Evolutionary conservation across 2,888 invertebrate genomes (phyloP).

Genomic region (Gastracanthus pulcherrimus): DNA sequence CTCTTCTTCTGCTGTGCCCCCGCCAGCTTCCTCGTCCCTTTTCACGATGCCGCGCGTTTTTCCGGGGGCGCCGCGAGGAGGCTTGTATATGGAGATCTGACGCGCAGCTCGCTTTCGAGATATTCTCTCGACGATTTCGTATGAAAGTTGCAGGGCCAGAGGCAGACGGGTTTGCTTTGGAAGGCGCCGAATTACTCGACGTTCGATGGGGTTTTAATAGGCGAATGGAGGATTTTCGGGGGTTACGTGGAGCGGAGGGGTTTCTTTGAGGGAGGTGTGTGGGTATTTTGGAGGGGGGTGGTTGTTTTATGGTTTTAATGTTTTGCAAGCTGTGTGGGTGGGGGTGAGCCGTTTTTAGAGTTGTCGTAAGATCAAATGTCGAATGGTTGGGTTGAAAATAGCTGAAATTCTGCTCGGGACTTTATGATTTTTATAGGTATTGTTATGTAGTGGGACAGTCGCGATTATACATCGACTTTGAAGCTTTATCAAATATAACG

Average conservation of each 20-base stretch:
- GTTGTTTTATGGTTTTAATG: background rate
- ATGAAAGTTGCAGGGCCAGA: background rate
- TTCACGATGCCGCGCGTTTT: background rate
- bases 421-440: too few relatives aligned
- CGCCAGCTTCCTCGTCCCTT: constrained; percentile 31
- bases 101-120: background rate
- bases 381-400: too few relatives aligned
- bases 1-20: constrained; percentile 56
- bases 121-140: constrained; percentile 22
- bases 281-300: background rate
- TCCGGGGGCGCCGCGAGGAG: background rate
- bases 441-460: too few relatives aligned
- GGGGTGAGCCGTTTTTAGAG: too few relatives aligned
- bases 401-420: too few relatives aligned
- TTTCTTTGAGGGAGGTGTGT: background rate
- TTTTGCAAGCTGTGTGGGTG: background rate
- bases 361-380: too few relatives aligned
- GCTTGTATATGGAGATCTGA: background rate
- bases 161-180: background rate
- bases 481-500: too few relatives aligned
- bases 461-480: too few relatives aligned
- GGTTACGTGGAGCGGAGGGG: background rate
- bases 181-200: constrained; percentile 40
- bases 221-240: background rate
- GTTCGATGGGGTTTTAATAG: constrained; percentile 14